These are phyloP conservation scores for Scaeva pyrastri DNA, from an alignment of 2,888 invertebrate species.

Conservation along the genomic window DNA sequence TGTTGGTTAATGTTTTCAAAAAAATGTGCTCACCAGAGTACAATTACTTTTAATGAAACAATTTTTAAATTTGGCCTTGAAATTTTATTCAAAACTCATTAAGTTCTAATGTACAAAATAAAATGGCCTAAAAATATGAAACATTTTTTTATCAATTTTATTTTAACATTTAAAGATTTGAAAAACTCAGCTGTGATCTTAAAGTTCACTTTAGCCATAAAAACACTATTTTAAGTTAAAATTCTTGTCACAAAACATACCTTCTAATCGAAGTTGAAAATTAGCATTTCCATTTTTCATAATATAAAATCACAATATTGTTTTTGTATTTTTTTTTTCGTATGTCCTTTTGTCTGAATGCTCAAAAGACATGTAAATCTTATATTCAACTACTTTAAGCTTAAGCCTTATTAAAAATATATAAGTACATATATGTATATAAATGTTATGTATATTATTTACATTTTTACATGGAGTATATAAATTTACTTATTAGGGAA, in stretches of 20 bases:
- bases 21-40: too few species aligned
- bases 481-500: background rate
- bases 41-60: too few species aligned
- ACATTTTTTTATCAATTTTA: background rate
- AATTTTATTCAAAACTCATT: constrained; percentile 8
- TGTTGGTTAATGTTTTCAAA: too few species aligned
- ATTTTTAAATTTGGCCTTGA: background rate
- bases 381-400: background rate
- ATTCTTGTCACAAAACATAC: constrained; percentile 9
- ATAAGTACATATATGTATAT: constrained; percentile 21
- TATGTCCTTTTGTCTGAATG: background rate
- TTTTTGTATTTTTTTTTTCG: background rate
- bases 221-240: constrained; percentile 16
- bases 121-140: constrained; percentile 20
- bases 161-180: constrained; percentile 28
- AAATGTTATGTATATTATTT: constrained; percentile 22
- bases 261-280: background rate
- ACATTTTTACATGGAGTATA: constrained; percentile 24
- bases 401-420: constrained; percentile 22
- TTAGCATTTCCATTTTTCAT: background rate
- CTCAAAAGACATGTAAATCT: constrained; percentile 3
- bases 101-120: constrained; percentile 6
- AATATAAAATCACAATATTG: constrained; percentile 27
- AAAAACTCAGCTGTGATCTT: constrained; percentile 31
- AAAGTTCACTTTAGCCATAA: background rate